Base-by-base conservation (phyloP, 2,888 invertebrate species). In the Ceraclea dissimilis region DNA sequence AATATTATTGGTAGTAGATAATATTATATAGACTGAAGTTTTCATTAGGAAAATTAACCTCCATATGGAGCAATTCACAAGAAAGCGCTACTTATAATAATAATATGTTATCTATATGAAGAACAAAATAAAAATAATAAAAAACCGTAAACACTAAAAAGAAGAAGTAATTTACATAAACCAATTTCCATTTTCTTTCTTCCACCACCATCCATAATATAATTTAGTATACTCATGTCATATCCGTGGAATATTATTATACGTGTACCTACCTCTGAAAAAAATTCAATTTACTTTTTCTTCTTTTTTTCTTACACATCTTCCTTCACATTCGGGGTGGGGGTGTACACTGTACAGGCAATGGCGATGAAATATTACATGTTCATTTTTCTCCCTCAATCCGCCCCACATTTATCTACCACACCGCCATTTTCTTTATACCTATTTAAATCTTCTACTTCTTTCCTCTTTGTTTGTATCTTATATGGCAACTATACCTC, bases 301-400 rank as follows among this genome's bases (percentile, higher is more conserved):
- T 57, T 47, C 49, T n/a, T 57, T 33, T 10, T 51, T 18, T 26
- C 46, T 56, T 39, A 43, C 60, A 52, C 56, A 59, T 61, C 56
- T 58, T 18, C 43, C 33, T 56, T 50, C 60, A 52, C 56, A 61
- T 61, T 60, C 56, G 56, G 58, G 58, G 54, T 13, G 13, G 60
- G 51, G 54, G 48, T 52, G 49, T 52, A 52, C 56, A 39, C 16
- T n/a, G 56, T 51, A 56, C 51, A 22, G 54, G 53, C 31, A 48
- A 59, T 31, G 49, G 57, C 59, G 57, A 61, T 62, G 60, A 62
- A 62, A 62, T 62, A 62, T 62, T 62, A 62, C 61, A 62, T 62
- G 61, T 60, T 58, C 61, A 58, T 59, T 52, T 61, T 58, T 58
- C 56, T 54, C 53, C 10, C 34, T 21, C 26, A 26, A 26, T 26